phyloP scores from a whole-genome alignment of 2,888 invertebrate species.

The Ophioninae sp. region DNA sequence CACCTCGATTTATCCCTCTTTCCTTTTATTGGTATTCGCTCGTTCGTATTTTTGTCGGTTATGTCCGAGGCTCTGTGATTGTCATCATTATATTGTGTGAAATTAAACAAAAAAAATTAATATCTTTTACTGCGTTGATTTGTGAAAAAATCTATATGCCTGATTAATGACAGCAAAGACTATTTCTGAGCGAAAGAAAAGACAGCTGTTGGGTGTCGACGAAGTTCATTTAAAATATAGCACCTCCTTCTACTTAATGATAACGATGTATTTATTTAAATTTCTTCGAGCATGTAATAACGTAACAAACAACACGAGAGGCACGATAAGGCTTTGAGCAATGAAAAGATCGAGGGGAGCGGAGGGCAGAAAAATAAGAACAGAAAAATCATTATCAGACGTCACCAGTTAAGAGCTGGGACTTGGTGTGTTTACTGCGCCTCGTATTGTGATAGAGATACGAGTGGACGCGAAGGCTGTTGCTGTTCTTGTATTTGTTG shows the following conservation, averaged over 20 bases:
- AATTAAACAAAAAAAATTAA: too few species aligned
- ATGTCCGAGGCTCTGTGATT: too few species aligned
- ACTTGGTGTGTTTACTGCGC: conserved; percentile 74
- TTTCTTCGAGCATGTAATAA: conserved; percentile 48
- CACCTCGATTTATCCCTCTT: neutral
- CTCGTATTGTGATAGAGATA: conserved; percentile 79
- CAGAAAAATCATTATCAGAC: conserved; percentile 41
- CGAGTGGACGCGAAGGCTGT: conserved; percentile 79
- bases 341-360: neutral
- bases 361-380: conserved; percentile 13
- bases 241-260: conserved; percentile 38
- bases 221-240: too few species aligned
- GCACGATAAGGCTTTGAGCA: conserved; percentile 29
- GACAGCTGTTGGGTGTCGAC: too few species aligned
- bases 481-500: conserved; percentile 82
- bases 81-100: too few species aligned
- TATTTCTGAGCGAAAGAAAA: too few species aligned
- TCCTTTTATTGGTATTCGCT: neutral
- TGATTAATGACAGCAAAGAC: too few species aligned
- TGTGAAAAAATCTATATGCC: too few species aligned
- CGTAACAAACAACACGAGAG: conserved; percentile 58
- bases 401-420: conserved; percentile 64
- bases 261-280: conserved; percentile 63
- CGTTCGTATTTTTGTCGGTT: too few species aligned
- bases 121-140: neutral